A percentile compares a stretch with the other conserved stretches of the same genome.
Conservation (phyloP, 2,113 vertebrate species). For the Rafetus swinhoei region DNA sequence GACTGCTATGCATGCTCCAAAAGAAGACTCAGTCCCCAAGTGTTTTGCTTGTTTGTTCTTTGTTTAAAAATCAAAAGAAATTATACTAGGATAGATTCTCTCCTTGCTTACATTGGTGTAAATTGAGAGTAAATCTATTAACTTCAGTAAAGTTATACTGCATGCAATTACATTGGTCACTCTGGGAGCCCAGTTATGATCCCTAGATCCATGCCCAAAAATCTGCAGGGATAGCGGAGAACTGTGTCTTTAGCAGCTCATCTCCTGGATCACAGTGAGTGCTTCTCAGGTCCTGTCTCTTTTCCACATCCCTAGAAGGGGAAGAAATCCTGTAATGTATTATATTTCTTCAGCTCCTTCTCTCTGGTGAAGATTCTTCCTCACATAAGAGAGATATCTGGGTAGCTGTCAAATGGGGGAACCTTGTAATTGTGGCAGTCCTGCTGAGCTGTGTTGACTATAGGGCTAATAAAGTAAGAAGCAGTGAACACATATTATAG, state of each 20-base stretch:
- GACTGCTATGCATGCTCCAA: not conserved
- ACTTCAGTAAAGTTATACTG: not conserved
- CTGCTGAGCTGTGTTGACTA: not conserved
- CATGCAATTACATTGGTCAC: not conserved
- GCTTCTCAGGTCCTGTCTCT: not conserved
- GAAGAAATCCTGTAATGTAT: not conserved
- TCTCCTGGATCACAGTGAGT: not conserved
- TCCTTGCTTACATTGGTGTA: not conserved
- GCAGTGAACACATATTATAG: not conserved
- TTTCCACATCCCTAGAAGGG: not conserved
- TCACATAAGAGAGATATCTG: not conserved
- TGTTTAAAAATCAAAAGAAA: not conserved
- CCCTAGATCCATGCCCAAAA: no score
- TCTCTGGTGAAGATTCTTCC: not conserved
- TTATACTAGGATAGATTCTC: not conserved
- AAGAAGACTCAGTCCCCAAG: no score
- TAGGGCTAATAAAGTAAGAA: not conserved
- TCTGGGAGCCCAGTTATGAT: not conserved
- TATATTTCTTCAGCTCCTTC: not conserved
- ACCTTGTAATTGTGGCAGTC: not conserved
- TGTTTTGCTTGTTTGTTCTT: not conserved
- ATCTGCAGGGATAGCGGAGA: not conserved
- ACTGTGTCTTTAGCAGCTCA: not conserved
- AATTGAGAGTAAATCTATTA: not conserved
- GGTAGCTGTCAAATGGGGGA: not conserved